Evolutionary conservation across 2,888 invertebrate genomes (phyloP).

Genomic region (Eubasilissa splendida): DNA sequence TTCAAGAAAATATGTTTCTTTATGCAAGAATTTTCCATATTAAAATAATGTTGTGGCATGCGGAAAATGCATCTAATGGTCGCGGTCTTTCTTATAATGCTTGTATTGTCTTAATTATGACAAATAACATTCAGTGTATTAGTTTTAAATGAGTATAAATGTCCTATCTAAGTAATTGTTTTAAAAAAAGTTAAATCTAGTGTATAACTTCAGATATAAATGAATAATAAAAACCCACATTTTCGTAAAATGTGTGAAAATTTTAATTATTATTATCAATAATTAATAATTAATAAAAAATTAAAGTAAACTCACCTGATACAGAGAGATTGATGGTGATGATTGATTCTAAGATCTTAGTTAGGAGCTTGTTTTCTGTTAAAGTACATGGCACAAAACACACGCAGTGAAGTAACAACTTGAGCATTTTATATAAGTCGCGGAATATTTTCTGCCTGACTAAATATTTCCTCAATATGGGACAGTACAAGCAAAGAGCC

Average conservation of each 20-base stretch:
- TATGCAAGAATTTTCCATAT: too few relatives aligned
- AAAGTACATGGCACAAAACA: slow-evolving; percentile 60
- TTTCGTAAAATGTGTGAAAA: background rate
- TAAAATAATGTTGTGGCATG: too few relatives aligned
- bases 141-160: too few relatives aligned
- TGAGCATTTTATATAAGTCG: slow-evolving; percentile 66
- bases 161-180: too few relatives aligned
- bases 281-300: background rate
- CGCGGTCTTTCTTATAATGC: too few relatives aligned
- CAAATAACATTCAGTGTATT: too few relatives aligned
- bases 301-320: slow-evolving; percentile 63
- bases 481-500: slow-evolving; percentile 72
- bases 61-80: too few relatives aligned
- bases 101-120: too few relatives aligned
- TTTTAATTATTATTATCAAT: background rate
- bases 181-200: too few relatives aligned
- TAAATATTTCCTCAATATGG: slow-evolving; percentile 70
- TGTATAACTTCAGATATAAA: too few relatives aligned
- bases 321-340: slow-evolving; percentile 69
- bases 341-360: slow-evolving; percentile 67
- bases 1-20: too few relatives aligned
- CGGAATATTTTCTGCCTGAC: slow-evolving; percentile 65
- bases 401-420: slow-evolving; percentile 64
- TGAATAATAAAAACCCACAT: too few relatives aligned
- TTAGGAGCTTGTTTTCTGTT: slow-evolving; percentile 63